A percentile compares a stretch with the other conserved stretches of the same genome.
phyloP scores from a whole-genome alignment of 1,140 invertebrate species.

The Dufourea novaeangliae region DNA sequence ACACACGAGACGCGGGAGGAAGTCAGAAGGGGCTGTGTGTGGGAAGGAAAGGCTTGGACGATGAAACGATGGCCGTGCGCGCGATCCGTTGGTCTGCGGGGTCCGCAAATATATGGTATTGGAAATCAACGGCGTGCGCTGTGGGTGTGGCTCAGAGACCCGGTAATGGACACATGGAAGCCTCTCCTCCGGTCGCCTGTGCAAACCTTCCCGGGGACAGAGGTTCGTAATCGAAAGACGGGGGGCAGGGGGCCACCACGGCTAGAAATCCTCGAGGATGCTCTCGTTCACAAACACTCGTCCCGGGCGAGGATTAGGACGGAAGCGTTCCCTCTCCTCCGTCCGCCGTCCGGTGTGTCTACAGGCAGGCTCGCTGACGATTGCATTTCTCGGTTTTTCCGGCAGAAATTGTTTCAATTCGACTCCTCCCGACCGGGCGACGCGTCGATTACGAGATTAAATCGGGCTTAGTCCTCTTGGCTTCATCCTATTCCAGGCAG shows the following conservation, averaged over 20 bases:
- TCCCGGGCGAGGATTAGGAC: slow-evolving; percentile 51
- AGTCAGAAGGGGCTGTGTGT: too few relatives aligned
- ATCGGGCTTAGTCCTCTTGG: not conserved
- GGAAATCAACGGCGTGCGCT: slow-evolving; percentile 49
- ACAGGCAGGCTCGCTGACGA: slow-evolving; percentile 40
- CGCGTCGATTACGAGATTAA: slow-evolving; percentile 50
- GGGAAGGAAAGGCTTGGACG: too few relatives aligned
- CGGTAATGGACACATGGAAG: slow-evolving; percentile 56
- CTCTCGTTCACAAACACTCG: slow-evolving; percentile 57
- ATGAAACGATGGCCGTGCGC: not conserved
- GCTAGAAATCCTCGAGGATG: slow-evolving; percentile 54
- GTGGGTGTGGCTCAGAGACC: slow-evolving; percentile 25
- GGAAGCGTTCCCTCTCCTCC: slow-evolving; percentile 32
- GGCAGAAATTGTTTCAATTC: slow-evolving; percentile 48
- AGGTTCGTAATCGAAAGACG: slow-evolving; percentile 63
- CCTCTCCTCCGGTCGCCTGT: slow-evolving; percentile 55
- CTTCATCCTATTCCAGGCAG: too few relatives aligned
- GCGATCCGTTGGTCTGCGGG: not conserved
- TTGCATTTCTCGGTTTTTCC: slow-evolving; percentile 43
- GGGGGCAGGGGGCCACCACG: too few relatives aligned
- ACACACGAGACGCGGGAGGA: not conserved
- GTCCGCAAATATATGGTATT: slow-evolving; percentile 54
- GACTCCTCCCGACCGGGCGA: not conserved
- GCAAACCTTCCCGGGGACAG: slow-evolving; percentile 63
- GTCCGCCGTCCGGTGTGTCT: not conserved